Evolutionary conservation across 2,113 vertebrate genomes (phyloP).

Genomic region (Pyrgilauda ruficollis): DNA sequence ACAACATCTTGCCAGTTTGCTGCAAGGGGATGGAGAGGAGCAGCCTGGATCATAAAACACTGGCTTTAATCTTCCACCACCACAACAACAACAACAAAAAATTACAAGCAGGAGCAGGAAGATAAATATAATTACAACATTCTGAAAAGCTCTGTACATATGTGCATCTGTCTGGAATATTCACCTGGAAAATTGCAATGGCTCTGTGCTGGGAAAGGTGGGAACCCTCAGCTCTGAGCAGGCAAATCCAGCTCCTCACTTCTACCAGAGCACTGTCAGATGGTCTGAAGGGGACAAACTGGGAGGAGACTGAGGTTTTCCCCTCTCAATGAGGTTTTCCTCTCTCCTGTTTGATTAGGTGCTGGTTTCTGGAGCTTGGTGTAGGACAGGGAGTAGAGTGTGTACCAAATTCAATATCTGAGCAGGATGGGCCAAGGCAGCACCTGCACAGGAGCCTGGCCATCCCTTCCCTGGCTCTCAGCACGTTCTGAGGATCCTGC

Average conservation of each 20-base stretch:
- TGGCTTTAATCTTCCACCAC: neutral
- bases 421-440: neutral
- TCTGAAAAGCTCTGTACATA: neutral
- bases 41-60: neutral
- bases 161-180: neutral
- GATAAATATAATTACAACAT: conserved; percentile 35
- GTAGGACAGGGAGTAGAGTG: accelerated
- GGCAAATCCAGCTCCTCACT: neutral
- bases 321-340: neutral
- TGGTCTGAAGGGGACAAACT: neutral
- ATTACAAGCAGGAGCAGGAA: neutral
- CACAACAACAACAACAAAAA: neutral
- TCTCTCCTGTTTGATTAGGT: neutral
- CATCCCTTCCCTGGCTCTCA: neutral
- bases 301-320: neutral
- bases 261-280: accelerated
- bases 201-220: neutral
- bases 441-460: neutral
- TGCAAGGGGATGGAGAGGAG: neutral
- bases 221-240: neutral
- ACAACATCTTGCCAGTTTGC: neutral
- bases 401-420: accelerated
- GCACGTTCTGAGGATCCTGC: accelerated
- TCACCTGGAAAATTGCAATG: neutral
- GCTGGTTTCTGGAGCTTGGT: neutral